Evolutionary conservation across 2,113 vertebrate species (phyloP).

Genomic region (Pristiophorus japonicus): DNA sequence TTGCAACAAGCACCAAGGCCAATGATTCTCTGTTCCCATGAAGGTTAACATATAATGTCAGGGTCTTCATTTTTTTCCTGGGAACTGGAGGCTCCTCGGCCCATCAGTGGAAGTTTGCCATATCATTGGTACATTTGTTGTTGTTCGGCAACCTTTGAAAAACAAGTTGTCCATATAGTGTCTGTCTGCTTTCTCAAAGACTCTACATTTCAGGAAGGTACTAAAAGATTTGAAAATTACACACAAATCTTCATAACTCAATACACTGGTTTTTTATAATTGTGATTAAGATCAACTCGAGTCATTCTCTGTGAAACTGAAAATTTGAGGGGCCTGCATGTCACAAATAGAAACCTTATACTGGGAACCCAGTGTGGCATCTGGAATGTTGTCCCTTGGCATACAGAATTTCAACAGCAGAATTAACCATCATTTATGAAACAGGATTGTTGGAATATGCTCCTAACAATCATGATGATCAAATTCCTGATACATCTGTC

Average conservation of each 20-base stretch:
- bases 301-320: not conserved
- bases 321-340: not conserved
- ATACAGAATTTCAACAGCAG: not conserved
- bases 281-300: not conserved
- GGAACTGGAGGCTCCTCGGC: not conserved
- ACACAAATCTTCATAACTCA: not conserved
- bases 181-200: not conserved
- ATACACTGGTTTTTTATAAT: not conserved
- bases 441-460: not conserved
- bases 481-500: no score
- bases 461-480: not conserved
- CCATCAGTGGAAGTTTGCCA: not conserved
- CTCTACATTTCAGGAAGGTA: not conserved
- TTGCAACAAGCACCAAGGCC: not conserved
- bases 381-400: not conserved
- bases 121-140: no score
- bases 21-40: not conserved
- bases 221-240: not conserved
- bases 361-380: not conserved
- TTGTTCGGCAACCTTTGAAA: not conserved
- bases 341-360: not conserved
- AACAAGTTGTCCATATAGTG: not conserved
- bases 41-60: not conserved
- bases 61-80: not conserved
- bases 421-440: not conserved